Evolutionary conservation across 2,797 vertebrate species (phyloP).

Genomic region (Hippoglossus hippoglossus): DNA sequence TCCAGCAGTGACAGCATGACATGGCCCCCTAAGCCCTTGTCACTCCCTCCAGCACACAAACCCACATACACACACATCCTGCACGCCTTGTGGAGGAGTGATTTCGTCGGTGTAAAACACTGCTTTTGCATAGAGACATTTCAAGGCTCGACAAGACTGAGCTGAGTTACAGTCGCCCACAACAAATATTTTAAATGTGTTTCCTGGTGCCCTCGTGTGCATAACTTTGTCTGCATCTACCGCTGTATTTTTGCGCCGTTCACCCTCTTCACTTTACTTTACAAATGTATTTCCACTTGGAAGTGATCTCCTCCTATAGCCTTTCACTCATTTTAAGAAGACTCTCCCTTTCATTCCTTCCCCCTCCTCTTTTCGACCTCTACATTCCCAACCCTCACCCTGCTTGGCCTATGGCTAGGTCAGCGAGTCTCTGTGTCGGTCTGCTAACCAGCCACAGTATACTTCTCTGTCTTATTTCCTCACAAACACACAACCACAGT

Average conservation of each 20-base stretch:
- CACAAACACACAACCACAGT: constrained; percentile 21
- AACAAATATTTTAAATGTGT: constrained; percentile 38
- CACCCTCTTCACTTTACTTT: not conserved
- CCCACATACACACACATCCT: constrained; percentile 30
- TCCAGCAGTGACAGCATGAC: constrained; percentile 75
- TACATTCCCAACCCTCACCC: constrained; percentile 64
- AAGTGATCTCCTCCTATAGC: constrained; percentile 30
- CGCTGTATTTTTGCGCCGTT: constrained; percentile 10
- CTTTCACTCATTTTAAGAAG: constrained; percentile 32
- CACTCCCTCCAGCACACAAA: constrained; percentile 42
- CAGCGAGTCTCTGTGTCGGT: constrained; percentile 41
- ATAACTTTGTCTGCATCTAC: constrained; percentile 7
- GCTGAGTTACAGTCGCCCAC: constrained; percentile 33
- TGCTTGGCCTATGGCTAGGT: constrained; percentile 40
- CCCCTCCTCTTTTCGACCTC: constrained; percentile 51
- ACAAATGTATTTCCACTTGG: constrained; percentile 35
- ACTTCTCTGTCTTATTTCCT: constrained; percentile 8
- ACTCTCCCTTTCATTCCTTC: constrained; percentile 26
- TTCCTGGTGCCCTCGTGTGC: constrained; percentile 14
- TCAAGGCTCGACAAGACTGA: constrained; percentile 40
- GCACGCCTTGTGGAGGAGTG: constrained; percentile 42
- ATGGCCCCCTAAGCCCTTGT: constrained; percentile 67
- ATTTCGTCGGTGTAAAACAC: constrained; percentile 30
- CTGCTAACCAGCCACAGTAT: constrained; percentile 6
- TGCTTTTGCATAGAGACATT: constrained; percentile 50